Conservation (phyloP, 2,113 vertebrate genomes). For the Xiphorhynchus elegans region DNA sequence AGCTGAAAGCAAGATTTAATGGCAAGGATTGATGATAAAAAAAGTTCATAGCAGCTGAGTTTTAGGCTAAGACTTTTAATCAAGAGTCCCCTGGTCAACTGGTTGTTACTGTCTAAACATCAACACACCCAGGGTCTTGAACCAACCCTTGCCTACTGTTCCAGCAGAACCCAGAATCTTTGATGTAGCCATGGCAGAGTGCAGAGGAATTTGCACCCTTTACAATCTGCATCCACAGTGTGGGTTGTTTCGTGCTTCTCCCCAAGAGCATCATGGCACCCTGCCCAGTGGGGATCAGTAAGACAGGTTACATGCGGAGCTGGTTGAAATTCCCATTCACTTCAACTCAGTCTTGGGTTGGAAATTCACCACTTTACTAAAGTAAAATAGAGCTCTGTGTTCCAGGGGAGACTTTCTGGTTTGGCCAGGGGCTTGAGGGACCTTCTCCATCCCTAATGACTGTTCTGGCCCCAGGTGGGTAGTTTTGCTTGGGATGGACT, state of each 20-base stretch:
- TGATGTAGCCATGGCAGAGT: not conserved
- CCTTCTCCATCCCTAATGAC: not conserved
- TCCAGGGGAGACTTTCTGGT: not conserved
- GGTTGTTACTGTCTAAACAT: not conserved
- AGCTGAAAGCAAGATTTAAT: constrained; percentile 43
- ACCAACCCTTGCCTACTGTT: not conserved
- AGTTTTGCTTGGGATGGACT: not conserved
- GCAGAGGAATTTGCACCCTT: not conserved
- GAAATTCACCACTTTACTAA: not conserved
- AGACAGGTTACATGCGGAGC: not conserved
- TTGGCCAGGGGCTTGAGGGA: not conserved
- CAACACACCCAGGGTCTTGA: not conserved
- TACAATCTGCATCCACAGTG: rapidly evolving
- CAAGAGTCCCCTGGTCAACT: not conserved
- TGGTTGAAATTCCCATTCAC: not conserved
- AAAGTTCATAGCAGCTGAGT: not conserved
- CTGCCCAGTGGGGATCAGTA: rapidly evolving
- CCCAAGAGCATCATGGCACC: not conserved
- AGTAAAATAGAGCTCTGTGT: not conserved
- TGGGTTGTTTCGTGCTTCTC: not conserved
- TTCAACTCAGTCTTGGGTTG: not conserved
- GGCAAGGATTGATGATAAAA: constrained; percentile 34
- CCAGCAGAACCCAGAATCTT: not conserved
- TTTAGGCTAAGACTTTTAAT: constrained; percentile 10
- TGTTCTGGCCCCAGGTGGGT: not conserved